A percentile compares a stretch with the other conserved stretches of the same genome.
Evolutionary conservation across 2,113 vertebrate species (phyloP).

Genomic region (Elephantulus edwardii): DNA sequence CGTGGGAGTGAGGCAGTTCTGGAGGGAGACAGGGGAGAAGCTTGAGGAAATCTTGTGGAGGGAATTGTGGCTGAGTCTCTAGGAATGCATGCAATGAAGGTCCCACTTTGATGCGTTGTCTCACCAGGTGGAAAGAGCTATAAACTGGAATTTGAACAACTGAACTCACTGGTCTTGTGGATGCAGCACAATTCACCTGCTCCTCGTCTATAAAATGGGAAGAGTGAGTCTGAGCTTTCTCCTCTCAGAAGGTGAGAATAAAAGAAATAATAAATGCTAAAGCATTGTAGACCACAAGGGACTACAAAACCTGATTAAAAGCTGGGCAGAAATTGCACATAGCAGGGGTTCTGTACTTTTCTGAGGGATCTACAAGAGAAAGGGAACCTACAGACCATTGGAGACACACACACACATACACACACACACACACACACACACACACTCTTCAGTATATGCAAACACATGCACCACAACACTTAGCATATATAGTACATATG

Average conservation of each 20-base stretch:
- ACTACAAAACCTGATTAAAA: neutral
- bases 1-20: neutral
- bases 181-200: neutral
- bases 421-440: neutral
- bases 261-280: neutral
- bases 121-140: neutral
- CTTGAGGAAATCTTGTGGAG: neutral
- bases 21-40: too few species aligned
- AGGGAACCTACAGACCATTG: neutral
- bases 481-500: neutral
- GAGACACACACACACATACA: neutral
- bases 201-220: neutral
- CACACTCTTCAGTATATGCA: neutral
- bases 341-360: neutral
- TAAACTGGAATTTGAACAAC: neutral
- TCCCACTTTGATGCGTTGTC: neutral
- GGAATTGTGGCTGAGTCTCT: neutral
- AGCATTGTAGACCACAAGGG: neutral
- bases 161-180: neutral
- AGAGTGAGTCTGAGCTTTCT: neutral
- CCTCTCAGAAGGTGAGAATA: neutral
- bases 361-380: neutral
- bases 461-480: neutral
- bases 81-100: neutral
- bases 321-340: neutral